A percentile compares a stretch with the other conserved stretches of the same genome.
These are phyloP conservation scores for Lamproptera curius DNA, from an alignment of 2,888 invertebrate species.

Conservation along the genomic window DNA sequence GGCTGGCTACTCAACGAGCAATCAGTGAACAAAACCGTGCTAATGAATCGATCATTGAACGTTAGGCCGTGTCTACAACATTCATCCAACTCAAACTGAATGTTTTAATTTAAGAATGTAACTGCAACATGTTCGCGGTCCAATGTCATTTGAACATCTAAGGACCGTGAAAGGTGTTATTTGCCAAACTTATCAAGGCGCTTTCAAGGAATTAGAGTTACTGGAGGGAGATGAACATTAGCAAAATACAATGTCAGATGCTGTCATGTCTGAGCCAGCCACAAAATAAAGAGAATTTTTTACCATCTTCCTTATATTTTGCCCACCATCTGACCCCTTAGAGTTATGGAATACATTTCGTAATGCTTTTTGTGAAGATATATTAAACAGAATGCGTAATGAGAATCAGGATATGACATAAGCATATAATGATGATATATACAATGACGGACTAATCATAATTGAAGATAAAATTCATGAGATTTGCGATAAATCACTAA, in stretches of 20 bases:
- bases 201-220: conserved; percentile 3
- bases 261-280: conserved; percentile 17
- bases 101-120: neutral
- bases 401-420: conserved; percentile 27
- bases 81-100: neutral
- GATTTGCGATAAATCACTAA: conserved; percentile 9
- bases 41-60: conserved; percentile 25
- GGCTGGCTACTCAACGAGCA: conserved; percentile 25
- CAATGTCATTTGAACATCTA: neutral
- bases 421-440: conserved; percentile 25
- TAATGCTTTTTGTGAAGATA: conserved; percentile 25
- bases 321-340: conserved; percentile 24
- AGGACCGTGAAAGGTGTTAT: neutral
- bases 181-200: neutral
- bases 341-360: conserved; percentile 25
- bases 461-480: conserved; percentile 15
- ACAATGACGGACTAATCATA: conserved; percentile 24
- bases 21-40: conserved; percentile 22
- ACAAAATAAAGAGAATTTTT: conserved; percentile 21
- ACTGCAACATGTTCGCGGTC: neutral
- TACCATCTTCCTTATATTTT: conserved; percentile 25
- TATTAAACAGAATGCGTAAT: conserved; percentile 26
- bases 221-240: conserved; percentile 8
- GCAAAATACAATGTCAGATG: conserved; percentile 22
- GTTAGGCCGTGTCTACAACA: conserved; percentile 3